A percentile compares a stretch with the other conserved stretches of the same genome.
Evolutionary conservation across 2,113 vertebrate species (phyloP).

Genomic region (Nannospalax galili): DNA sequence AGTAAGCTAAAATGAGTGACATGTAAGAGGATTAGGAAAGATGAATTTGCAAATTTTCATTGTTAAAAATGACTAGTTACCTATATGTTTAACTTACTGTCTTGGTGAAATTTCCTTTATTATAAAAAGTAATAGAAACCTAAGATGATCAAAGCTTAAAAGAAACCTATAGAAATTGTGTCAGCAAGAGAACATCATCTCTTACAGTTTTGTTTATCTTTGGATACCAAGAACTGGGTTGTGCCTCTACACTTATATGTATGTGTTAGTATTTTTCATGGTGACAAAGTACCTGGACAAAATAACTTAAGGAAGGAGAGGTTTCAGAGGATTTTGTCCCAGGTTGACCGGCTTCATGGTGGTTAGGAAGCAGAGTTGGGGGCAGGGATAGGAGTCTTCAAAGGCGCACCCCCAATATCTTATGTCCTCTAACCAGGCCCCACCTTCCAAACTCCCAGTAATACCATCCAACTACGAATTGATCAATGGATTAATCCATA

Average conservation of each 20-base stretch:
- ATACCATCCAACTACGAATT: background rate
- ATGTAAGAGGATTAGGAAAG: background rate
- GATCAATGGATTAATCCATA: too few relatives aligned
- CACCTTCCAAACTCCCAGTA: background rate
- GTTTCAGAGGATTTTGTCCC: background rate
- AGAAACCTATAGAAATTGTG: background rate
- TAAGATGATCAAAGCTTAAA: background rate
- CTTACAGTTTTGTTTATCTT: background rate
- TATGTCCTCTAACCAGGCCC: background rate
- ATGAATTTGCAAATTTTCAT: background rate
- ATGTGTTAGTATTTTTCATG: background rate
- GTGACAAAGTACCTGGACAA: background rate
- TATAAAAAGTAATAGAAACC: background rate
- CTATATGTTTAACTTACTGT: conserved; percentile 26
- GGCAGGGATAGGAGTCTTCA: background rate
- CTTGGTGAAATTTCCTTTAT: background rate
- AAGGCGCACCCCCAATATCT: background rate
- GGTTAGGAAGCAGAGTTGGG: background rate
- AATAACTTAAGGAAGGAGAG: background rate
- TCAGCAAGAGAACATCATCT: background rate
- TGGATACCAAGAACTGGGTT: background rate
- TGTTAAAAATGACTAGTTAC: background rate
- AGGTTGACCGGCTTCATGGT: background rate
- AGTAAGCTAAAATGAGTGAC: background rate
- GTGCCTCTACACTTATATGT: background rate